Percentiles rank a stretch among this genome's conserved stretches.
These are phyloP conservation scores for Oxyscelio sp. DNA, from an alignment of 2,888 invertebrate genomes.

Conservation along the genomic window DNA sequence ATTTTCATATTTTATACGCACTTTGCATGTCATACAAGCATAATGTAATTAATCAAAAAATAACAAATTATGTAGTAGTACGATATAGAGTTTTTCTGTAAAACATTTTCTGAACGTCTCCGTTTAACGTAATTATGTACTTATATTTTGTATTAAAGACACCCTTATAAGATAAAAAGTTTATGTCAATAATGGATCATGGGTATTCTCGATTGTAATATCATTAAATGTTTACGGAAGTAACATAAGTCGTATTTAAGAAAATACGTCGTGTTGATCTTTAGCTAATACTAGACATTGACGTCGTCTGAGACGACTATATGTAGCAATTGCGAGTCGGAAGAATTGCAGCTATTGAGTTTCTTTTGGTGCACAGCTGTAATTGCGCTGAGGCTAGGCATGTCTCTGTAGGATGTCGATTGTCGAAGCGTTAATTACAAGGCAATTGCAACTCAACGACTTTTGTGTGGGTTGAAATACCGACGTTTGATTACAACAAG, in stretches of 20 bases:
- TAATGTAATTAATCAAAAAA: no score
- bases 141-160: no score
- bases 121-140: no score
- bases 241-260: constrained; percentile 11
- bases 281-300: constrained; percentile 19
- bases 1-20: no score
- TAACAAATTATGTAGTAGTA: no score
- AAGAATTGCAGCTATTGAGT: constrained; percentile 39
- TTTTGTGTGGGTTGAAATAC: constrained; percentile 21
- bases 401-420: constrained; percentile 35
- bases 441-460: constrained; percentile 30
- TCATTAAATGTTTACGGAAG: constrained; percentile 10
- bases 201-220: not conserved
- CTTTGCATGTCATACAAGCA: no score
- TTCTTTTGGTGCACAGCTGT: constrained; percentile 23
- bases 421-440: constrained; percentile 41
- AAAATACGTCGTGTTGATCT: constrained; percentile 7
- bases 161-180: no score
- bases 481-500: constrained; percentile 19
- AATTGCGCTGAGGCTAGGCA: constrained; percentile 16
- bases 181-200: no score
- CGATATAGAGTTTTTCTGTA: no score
- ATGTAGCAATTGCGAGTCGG: constrained; percentile 20
- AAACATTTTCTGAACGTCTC: no score
- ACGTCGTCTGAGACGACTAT: constrained; percentile 10